Conservation (phyloP, 1,140 invertebrate species). For the Procambarus virginalis region DNA sequence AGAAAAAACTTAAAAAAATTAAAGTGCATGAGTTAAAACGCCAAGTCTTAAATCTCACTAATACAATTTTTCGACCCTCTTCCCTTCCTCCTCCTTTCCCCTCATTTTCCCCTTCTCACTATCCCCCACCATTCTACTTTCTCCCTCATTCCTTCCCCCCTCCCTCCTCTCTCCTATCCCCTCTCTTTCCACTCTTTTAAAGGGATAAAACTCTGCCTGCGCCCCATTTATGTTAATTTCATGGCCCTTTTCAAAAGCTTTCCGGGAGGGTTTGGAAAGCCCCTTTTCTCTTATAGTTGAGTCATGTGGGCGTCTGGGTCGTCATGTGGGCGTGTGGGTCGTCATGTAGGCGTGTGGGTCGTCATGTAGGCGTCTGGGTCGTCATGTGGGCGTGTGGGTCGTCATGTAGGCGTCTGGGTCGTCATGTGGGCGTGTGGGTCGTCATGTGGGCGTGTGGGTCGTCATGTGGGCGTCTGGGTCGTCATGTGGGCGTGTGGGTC, state of each 20-base stretch:
- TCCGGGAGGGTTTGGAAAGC: neutral
- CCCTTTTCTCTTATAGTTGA: no score
- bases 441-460: neutral
- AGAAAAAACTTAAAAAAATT: neutral
- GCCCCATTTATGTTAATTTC: neutral
- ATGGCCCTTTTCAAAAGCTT: neutral
- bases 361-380: neutral
- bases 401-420: no score
- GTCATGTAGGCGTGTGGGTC: neutral
- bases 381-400: neutral
- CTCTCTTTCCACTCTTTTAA: neutral
- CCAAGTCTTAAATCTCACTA: constrained; percentile 3
- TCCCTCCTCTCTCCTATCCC: no score
- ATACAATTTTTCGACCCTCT: neutral
- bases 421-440: neutral
- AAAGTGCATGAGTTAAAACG: constrained; percentile 9
- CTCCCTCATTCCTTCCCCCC: no score
- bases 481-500: neutral
- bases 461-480: neutral
- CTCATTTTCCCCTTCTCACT: no score
- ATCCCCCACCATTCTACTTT: no score
- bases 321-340: neutral
- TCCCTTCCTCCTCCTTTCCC: no score
- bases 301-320: no score
- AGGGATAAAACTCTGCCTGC: neutral